A percentile compares a stretch with the other conserved stretches of the same genome.
These are phyloP conservation scores for Neoseiulus cucumeris DNA, from an alignment of 1,140 invertebrate species.

Conservation along the genomic window DNA sequence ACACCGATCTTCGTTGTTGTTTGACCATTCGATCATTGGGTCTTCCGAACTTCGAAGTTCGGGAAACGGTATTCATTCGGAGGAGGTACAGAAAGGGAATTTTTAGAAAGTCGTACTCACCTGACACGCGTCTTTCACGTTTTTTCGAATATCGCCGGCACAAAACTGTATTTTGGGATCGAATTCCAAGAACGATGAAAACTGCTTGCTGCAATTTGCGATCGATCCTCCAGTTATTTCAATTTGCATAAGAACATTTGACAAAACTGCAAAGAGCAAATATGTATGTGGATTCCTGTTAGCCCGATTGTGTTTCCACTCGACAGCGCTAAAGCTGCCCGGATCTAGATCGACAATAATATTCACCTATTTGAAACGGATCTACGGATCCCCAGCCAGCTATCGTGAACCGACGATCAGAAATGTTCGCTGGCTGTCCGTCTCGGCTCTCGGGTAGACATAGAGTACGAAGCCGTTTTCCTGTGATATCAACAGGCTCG, in stretches of 20 bases:
- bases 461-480: not conserved
- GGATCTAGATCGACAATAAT: not conserved
- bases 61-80: not conserved
- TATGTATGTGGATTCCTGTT: not conserved
- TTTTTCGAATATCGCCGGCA: not conserved
- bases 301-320: not conserved
- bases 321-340: not conserved
- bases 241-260: not conserved
- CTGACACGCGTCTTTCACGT: conserved; percentile 2
- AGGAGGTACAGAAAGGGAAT: not conserved
- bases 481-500: not conserved
- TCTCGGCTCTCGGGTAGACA: not conserved
- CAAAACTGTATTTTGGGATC: not conserved
- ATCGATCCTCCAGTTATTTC: not conserved
- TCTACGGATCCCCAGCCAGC: not conserved
- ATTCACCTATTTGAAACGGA: not conserved
- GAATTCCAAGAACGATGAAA: not conserved
- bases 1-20: not conserved
- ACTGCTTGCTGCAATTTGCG: not conserved
- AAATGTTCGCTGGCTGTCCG: not conserved
- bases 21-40: not conserved
- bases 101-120: not conserved
- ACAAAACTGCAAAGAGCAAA: not conserved
- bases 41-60: not conserved
- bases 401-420: not conserved